Evolutionary conservation across 2,113 vertebrate genomes (phyloP), one percentile per base, ranked within the genome.

Genomic region (Asarcornis scutulata): DNA sequence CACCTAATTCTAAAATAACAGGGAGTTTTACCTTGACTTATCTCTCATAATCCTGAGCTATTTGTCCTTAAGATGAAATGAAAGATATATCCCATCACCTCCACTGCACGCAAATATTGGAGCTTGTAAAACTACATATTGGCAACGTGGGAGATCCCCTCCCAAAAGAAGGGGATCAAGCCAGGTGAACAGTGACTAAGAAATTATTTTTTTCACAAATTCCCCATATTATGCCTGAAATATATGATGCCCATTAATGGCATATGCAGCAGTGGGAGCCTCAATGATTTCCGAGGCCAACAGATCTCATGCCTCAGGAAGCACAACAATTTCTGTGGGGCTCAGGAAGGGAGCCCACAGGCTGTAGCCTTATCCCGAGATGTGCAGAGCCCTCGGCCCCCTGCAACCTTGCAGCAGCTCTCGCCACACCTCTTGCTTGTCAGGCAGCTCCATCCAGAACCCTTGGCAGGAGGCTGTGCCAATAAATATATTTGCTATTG

Each of bases 1-100:
- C 77, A 69, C 68, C 93, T 96, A 96, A 96, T 87, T 87, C 90
- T 94, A 94, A 96, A 96, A 95, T 92, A 97, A 96, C 77, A 79
- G 90, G 77, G 95, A 96, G 81, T 92, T 94, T 93, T 96, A 82
- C 92, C 77, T 76, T 81, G 78, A 59, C 75, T 93, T 93, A 91
- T 79, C 83, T 81, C 69, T 91, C n/a, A 2, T 91, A 96, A 95
- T 96, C 83, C 66, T 76, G 80, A 86, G 71, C 59, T 94, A 87
- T 95, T 96, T 95, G 81, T 85, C 83, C 86, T 93, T 29, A 69
- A 91, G 91, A 93, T 67, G 62, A 96, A 96, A 85, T 83, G 86
- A 88, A 91, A 95, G 84, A 91, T 72, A 87, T 22, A 93, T 83
- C 63, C 83, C 55, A 86, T 68, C 84, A 81, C 77, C 77, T 78